phyloP scores from a whole-genome alignment of 2,797 vertebrate species.

The Syndactyla subalaris region DNA sequence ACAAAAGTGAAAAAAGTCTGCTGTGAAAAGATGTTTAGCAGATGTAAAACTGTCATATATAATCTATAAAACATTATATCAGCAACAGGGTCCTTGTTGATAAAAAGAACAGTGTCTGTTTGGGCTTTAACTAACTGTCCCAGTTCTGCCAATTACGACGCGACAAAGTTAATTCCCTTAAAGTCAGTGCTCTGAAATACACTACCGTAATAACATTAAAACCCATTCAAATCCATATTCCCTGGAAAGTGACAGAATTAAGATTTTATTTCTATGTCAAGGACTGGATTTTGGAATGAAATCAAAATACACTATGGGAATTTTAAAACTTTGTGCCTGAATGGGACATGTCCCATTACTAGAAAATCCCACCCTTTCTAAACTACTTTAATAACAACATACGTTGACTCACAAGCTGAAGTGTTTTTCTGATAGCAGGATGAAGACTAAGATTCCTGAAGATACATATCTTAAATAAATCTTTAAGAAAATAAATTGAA shows the following conservation, averaged over 20 bases:
- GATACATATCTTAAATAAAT: neutral
- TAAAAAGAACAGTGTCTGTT: slow-evolving; percentile 2
- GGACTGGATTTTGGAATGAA: neutral
- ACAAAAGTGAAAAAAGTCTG: neutral
- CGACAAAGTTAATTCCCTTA: slow-evolving; percentile 40
- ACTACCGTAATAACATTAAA: neutral
- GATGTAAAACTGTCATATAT: slow-evolving; percentile 14
- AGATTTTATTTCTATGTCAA: neutral
- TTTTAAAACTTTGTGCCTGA: neutral
- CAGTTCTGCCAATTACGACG: slow-evolving; percentile 14
- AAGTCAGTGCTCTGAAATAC: neutral
- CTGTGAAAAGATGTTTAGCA: slow-evolving; percentile 29
- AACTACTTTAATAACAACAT: neutral
- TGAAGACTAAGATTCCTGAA: neutral
- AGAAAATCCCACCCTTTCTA: neutral
- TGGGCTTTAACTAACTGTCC: neutral
- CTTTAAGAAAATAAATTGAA: neutral
- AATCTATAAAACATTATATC: neutral
- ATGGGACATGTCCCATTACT: neutral
- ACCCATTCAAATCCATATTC: neutral
- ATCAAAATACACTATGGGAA: neutral
- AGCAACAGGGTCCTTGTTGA: neutral
- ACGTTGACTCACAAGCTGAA: neutral
- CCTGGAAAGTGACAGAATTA: neutral
- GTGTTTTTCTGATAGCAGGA: neutral